Evolutionary conservation across 2,797 vertebrate species (phyloP), one percentile per base, ranked within the genome.

Genomic region (Macropodus opercularis): DNA sequence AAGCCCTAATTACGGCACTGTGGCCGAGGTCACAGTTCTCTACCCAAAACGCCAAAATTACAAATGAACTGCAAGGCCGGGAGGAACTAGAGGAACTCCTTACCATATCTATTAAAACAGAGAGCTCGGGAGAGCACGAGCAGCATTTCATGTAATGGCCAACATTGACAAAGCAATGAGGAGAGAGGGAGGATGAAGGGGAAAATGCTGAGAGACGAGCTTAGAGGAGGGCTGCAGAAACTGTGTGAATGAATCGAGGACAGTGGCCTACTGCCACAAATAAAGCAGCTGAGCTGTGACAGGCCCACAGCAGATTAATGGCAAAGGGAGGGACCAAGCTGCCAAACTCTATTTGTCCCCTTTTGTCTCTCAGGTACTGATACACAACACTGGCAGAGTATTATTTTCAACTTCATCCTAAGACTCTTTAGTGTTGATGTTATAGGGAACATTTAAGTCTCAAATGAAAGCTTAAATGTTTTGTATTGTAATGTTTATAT

Each of bases 1-100:
- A 75, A 75, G 67, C 69, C 77, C 87, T 88, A 86, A 90, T 90
- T 81, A 84, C 75, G 72, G 43, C 17, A 22, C 51, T 55, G 75
- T 17, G 38, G 61, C 63, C 73, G 24, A 63, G 73, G 66, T 75
- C 19, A 15, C 66, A 62, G 81, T 83, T 75, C 21, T 84, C 23
- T 49, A 49, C 38, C 14, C 2, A n/a, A 70, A 44, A 59, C 24
- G 8, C 17, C 57, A 34, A 71, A 81, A 78, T 67, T 73, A 80
- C 40, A 62, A 81, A 80, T 79, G 43, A 78, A 69, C 35, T 3
- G 1, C 26, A 23, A 32, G 35, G 50, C 42, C 40, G 5, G 2
- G 9, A 56, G 35, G 35, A 52, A 40, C 40, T 6, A 3, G 9
- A 56, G 26, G 5, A 48, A 57, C 26, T 19, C 23, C 21, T 56